Evolutionary conservation across 1,140 invertebrate genomes (phyloP).

Genomic region (Leptopilina boulardi): DNA sequence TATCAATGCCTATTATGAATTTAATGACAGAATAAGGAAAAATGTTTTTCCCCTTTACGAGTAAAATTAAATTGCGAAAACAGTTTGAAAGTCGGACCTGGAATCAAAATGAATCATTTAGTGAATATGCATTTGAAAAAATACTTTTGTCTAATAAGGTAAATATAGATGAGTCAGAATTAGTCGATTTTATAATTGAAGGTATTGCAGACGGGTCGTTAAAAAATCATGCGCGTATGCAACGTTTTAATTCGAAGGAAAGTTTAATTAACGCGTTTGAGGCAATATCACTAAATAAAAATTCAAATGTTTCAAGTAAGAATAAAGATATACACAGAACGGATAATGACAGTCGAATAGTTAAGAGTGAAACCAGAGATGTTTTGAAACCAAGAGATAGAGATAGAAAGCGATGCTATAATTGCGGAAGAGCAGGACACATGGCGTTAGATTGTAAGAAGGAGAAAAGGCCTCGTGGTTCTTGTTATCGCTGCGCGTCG

Average conservation of each 20-base stretch:
- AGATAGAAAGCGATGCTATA: not conserved
- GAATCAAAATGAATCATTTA: slow-evolving; percentile 37
- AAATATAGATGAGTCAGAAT: slow-evolving; percentile 41
- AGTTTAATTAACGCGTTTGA: slow-evolving; percentile 41
- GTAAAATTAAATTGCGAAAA: slow-evolving; percentile 24
- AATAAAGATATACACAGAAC: not conserved
- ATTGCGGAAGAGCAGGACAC: slow-evolving; percentile 29
- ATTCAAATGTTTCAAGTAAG: not conserved
- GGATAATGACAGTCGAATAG: not conserved
- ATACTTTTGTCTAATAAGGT: slow-evolving; percentile 41
- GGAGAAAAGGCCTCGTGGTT: slow-evolving; percentile 25
- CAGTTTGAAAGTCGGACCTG: slow-evolving; percentile 39
- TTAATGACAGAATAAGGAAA: slow-evolving; percentile 2
- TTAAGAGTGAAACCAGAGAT: not conserved
- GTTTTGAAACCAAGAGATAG: not conserved
- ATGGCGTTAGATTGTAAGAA: slow-evolving; percentile 29
- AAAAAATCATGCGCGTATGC: slow-evolving; percentile 26
- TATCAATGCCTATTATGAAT: not conserved
- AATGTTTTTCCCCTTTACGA: slow-evolving; percentile 22
- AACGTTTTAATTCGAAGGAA: slow-evolving; percentile 25
- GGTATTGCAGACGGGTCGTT: slow-evolving; percentile 4
- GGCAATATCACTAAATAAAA: slow-evolving; percentile 42
- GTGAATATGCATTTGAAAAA: slow-evolving; percentile 48
- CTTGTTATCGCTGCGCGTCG: slow-evolving; percentile 28
- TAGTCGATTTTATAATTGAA: slow-evolving; percentile 44